These are phyloP conservation scores for Harpalus rubripes DNA, from an alignment of 2,888 invertebrate genomes.

Conservation along the genomic window DNA sequence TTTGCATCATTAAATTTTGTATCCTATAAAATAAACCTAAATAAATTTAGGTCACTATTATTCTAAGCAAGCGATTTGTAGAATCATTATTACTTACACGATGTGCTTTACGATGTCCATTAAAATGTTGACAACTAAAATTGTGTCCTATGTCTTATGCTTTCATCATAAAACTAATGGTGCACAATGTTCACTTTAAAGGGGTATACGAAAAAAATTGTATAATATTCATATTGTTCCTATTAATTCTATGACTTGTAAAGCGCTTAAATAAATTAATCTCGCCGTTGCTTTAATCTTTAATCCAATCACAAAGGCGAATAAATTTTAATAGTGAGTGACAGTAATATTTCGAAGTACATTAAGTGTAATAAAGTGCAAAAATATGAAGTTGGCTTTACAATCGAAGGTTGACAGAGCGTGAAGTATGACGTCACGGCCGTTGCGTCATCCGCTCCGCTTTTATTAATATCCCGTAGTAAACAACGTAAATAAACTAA, in stretches of 20 bases:
- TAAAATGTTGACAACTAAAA: too few relatives aligned
- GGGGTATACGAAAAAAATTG: neutral
- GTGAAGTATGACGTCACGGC: slow-evolving; percentile 55
- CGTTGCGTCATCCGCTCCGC: slow-evolving; percentile 54
- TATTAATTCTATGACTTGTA: neutral
- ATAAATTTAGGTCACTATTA: too few relatives aligned
- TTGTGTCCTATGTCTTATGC: neutral
- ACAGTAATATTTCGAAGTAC: slow-evolving; percentile 31
- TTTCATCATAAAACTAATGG: neutral
- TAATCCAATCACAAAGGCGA: slow-evolving; percentile 24
- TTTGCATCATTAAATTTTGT: too few relatives aligned
- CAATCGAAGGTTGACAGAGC: slow-evolving; percentile 46
- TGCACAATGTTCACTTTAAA: neutral
- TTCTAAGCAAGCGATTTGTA: too few relatives aligned
- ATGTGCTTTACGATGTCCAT: too few relatives aligned
- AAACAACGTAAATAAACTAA: slow-evolving; percentile 52
- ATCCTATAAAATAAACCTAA: too few relatives aligned
- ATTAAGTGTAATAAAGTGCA: slow-evolving; percentile 46
- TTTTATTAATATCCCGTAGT: slow-evolving; percentile 58
- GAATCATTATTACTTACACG: too few relatives aligned
- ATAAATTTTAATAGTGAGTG: slow-evolving; percentile 51
- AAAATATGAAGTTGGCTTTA: slow-evolving; percentile 32
- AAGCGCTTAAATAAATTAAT: neutral
- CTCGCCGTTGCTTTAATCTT: neutral
- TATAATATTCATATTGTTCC: neutral